Conservation (phyloP, 2,113 vertebrate genomes). For the Atrichornis clamosus region DNA sequence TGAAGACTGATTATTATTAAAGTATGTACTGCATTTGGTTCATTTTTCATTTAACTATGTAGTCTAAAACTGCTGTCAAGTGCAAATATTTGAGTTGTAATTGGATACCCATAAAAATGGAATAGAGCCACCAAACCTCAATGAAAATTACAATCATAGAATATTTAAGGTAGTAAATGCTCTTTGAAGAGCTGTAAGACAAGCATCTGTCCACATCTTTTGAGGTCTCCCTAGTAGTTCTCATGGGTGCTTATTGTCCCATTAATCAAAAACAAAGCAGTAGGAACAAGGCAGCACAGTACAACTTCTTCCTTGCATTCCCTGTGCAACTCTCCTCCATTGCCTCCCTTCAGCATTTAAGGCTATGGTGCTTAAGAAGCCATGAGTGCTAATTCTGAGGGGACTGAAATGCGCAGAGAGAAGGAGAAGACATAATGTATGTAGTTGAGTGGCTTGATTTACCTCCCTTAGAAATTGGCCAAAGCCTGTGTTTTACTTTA, state of each 20-base stretch:
- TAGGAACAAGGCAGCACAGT: neutral
- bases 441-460: neutral
- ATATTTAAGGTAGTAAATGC: slow-evolving; percentile 22
- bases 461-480: neutral
- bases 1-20: slow-evolving; percentile 60
- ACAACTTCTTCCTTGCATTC: neutral
- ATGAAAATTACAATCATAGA: slow-evolving; percentile 20
- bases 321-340: neutral
- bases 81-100: slow-evolving; percentile 58
- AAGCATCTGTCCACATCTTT: neutral
- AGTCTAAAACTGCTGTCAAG: slow-evolving; percentile 58
- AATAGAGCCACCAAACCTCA: slow-evolving; percentile 22
- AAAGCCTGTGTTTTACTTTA: neutral
- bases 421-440: neutral
- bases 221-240: neutral
- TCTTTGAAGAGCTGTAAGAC: slow-evolving; percentile 8
- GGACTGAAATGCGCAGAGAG: neutral
- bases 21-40: slow-evolving; percentile 37
- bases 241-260: neutral
- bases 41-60: slow-evolving; percentile 57
- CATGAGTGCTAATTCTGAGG: neutral
- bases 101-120: slow-evolving; percentile 36
- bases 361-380: neutral
- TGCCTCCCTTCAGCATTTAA: neutral
- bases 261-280: slow-evolving; percentile 14